Percentiles rank a stretch among this genome's conserved stretches.
phyloP scores from a whole-genome alignment of 2,888 invertebrate genomes.

The Cephus pygmeus region DNA sequence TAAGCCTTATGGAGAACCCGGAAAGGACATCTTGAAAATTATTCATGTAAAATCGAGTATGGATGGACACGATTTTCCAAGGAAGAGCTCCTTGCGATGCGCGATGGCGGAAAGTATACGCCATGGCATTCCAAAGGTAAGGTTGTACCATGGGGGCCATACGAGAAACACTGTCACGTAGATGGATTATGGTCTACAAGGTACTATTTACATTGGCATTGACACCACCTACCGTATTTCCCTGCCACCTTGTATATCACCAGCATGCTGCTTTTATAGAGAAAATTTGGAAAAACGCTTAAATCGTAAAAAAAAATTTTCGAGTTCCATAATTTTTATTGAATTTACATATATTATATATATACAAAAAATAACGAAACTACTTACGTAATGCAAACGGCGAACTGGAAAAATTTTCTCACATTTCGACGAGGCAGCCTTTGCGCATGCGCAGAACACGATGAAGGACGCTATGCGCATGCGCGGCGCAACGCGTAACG shows the following conservation, averaged over 20 bases:
- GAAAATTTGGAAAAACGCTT: not conserved
- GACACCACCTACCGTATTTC: not conserved
- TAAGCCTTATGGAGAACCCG: not conserved
- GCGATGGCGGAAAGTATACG: slow-evolving; percentile 39
- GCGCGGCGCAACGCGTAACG: not conserved
- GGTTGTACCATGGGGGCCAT: not conserved
- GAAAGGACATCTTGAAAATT: not conserved
- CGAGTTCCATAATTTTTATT: not conserved
- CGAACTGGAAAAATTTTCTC: not conserved
- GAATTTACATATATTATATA: not conserved
- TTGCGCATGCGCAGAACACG: not conserved
- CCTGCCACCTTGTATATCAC: not conserved
- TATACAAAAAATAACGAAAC: not conserved
- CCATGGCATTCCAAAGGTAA: slow-evolving; percentile 39
- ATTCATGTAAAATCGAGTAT: slow-evolving; percentile 30
- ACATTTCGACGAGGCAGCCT: not conserved
- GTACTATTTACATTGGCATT: not conserved
- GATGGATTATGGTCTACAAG: not conserved
- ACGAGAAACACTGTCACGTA: not conserved
- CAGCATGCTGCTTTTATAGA: not conserved
- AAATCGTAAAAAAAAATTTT: not conserved
- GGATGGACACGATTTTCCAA: slow-evolving; percentile 30
- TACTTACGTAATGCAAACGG: not conserved
- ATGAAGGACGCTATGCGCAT: not conserved
- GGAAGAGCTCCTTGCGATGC: slow-evolving; percentile 43